phyloP scores from a whole-genome alignment of 2,797 vertebrate species.

The Argyrosomus regius region DNA sequence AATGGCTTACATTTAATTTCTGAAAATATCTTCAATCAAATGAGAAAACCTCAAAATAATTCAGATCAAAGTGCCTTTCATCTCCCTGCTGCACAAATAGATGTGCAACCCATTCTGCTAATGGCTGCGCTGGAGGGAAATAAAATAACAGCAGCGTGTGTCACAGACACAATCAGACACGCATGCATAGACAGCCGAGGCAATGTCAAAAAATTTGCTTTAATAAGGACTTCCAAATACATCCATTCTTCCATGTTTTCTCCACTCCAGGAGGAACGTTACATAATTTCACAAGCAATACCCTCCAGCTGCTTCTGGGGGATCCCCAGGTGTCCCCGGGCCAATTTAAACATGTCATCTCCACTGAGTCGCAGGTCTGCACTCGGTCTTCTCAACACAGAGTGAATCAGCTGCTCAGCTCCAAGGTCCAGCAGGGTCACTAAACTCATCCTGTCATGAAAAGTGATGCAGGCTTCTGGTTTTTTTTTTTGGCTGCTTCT shows the following conservation, averaged over 20 bases:
- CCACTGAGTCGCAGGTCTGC: neutral
- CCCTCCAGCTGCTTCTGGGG: slow-evolving; percentile 5
- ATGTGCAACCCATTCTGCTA: slow-evolving; percentile 53
- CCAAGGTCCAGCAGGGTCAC: slow-evolving; percentile 31
- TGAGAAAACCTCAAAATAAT: slow-evolving; percentile 72
- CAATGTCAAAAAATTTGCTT: slow-evolving; percentile 9
- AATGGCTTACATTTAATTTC: slow-evolving; percentile 58
- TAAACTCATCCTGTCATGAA: slow-evolving; percentile 15
- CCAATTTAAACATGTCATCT: slow-evolving; percentile 8
- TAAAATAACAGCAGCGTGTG: slow-evolving; percentile 27
- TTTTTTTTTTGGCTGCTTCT: slow-evolving; percentile 10
- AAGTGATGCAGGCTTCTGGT: slow-evolving; percentile 20
- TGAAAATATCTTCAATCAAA: slow-evolving; percentile 69
- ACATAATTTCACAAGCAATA: neutral
- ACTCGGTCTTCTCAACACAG: neutral
- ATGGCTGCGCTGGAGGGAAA: slow-evolving; percentile 49
- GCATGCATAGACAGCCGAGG: neutral
- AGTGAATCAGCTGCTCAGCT: slow-evolving; percentile 19
- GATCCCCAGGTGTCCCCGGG: slow-evolving; percentile 13
- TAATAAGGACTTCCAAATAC: neutral
- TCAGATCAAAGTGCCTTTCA: slow-evolving; percentile 76
- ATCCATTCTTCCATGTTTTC: slow-evolving; percentile 10
- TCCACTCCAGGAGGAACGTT: slow-evolving; percentile 1
- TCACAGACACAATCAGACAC: slow-evolving; percentile 32
- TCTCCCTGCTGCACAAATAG: slow-evolving; percentile 51